These are phyloP conservation scores for Catharus bicknelli DNA, from an alignment of 2,113 vertebrate species.

Conservation along the genomic window DNA sequence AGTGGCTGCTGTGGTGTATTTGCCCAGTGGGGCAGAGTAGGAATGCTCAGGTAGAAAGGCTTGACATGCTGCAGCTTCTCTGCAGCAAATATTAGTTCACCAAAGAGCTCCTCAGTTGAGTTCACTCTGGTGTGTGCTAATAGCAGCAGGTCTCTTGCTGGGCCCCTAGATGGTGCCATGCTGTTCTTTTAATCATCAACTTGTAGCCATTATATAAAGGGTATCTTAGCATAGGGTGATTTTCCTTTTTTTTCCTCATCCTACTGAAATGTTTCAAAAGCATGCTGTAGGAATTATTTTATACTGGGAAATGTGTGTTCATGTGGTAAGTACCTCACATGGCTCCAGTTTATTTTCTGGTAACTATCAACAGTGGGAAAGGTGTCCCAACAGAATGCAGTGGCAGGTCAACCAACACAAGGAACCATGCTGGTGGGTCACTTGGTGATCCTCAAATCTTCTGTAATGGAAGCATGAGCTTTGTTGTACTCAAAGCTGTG, in stretches of 20 bases:
- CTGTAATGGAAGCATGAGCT: background rate
- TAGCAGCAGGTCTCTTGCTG: background rate
- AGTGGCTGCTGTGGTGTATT: background rate
- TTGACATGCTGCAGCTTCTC: background rate
- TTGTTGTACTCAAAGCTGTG: background rate
- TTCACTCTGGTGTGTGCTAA: background rate
- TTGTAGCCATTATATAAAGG: background rate
- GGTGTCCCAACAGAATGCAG: background rate
- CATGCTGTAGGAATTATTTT: background rate
- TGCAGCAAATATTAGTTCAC: background rate
- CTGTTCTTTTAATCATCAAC: constrained; percentile 12
- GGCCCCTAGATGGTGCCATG: constrained; percentile 49
- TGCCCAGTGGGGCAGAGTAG: background rate
- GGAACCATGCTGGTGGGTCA: background rate
- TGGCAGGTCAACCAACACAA: background rate
- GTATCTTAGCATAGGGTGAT: background rate
- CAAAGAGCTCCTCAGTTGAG: background rate
- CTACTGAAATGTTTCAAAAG: background rate
- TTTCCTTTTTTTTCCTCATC: background rate
- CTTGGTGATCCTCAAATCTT: background rate
- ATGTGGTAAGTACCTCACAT: background rate
- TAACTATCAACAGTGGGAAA: background rate
- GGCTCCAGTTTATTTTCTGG: background rate
- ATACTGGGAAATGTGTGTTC: background rate
- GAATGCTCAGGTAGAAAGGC: background rate